These are phyloP conservation scores for Brenthis hecate DNA, from an alignment of 2,888 invertebrate genomes.

Conservation along the genomic window DNA sequence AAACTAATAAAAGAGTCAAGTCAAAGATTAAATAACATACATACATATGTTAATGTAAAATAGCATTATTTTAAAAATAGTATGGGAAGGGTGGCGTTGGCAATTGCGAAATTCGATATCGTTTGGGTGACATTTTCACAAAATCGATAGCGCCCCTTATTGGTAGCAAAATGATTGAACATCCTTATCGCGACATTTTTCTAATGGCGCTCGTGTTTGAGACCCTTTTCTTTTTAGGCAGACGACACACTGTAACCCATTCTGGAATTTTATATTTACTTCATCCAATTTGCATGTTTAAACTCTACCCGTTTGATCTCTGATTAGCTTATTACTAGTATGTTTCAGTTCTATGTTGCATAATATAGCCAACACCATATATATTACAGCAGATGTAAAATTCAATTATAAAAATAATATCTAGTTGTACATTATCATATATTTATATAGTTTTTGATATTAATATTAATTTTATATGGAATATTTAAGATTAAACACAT, in stretches of 20 bases:
- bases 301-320: too few species aligned
- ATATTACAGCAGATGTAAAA: too few species aligned
- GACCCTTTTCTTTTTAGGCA: slow-evolving; percentile 73
- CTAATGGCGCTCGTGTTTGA: slow-evolving; percentile 79
- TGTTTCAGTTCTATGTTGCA: too few species aligned
- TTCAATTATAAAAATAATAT: too few species aligned
- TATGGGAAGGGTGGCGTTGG: slow-evolving; percentile 38
- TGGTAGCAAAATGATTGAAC: slow-evolving; percentile 82
- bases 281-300: slow-evolving; percentile 6
- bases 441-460: too few species aligned
- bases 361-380: too few species aligned
- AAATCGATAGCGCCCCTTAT: slow-evolving; percentile 81
- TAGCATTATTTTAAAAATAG: slow-evolving; percentile 40
- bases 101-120: slow-evolving; percentile 67
- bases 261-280: background rate
- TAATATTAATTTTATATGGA: background rate
- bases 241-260: slow-evolving; percentile 50
- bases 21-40: too few species aligned
- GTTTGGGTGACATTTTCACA: slow-evolving; percentile 74
- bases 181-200: slow-evolving; percentile 82
- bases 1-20: background rate
- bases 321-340: too few species aligned
- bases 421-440: too few species aligned
- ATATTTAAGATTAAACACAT: background rate
- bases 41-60: slow-evolving; percentile 29